Percentiles rank a stretch among this genome's conserved stretches.
Evolutionary conservation across 92 coral and sea anemone species (phyloP).

Genomic region (Palythoa caribaeorum): DNA sequence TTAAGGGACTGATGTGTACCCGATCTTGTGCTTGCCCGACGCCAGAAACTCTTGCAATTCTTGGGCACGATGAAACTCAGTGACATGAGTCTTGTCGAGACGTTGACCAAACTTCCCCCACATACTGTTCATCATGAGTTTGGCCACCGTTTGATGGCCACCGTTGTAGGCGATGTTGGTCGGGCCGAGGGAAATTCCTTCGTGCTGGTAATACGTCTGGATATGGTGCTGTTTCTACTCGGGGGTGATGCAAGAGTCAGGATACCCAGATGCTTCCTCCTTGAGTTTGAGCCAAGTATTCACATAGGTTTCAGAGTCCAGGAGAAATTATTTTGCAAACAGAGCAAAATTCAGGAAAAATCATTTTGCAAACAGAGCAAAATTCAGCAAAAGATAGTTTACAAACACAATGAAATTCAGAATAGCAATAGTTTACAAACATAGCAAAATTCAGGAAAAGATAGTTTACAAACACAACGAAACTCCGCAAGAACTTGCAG

Average conservation of each 20-base stretch:
- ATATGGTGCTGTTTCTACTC: background rate
- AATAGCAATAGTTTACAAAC: background rate
- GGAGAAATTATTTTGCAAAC: background rate
- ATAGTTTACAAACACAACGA: too few relatives aligned
- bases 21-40: background rate
- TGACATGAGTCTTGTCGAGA: background rate
- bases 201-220: background rate
- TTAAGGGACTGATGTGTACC: slow-evolving; percentile 5
- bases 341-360: too few relatives aligned
- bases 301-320: background rate
- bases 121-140: slow-evolving; percentile 34
- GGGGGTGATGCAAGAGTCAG: background rate
- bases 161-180: background rate
- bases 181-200: slow-evolving; percentile 11
- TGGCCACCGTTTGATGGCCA: slow-evolving; percentile 32
- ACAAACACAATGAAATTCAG: background rate
- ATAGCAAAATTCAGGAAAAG: background rate
- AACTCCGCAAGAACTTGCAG: background rate
- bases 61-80: background rate
- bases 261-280: slow-evolving; percentile 41
- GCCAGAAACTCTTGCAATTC: background rate
- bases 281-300: slow-evolving; percentile 42
- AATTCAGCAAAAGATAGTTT: too few relatives aligned
- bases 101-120: slow-evolving; percentile 10
- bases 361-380: too few relatives aligned